Evolutionary conservation across 2,888 invertebrate genomes (phyloP).

Genomic region (Drosophila colorata): DNA sequence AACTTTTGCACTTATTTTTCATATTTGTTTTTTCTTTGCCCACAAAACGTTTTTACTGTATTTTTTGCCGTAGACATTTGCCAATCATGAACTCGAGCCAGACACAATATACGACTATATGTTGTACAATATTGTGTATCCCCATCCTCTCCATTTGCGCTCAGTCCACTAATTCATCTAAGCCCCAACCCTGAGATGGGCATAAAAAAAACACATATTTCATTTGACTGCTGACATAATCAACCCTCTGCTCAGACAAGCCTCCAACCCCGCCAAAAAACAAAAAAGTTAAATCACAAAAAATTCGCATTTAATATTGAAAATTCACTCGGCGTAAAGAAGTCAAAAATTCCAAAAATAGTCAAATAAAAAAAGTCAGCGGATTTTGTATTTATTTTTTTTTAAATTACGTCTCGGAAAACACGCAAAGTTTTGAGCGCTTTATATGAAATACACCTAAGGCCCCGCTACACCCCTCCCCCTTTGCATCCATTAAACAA

Average conservation of each 20-base stretch:
- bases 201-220: conserved; percentile 54
- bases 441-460: conserved; percentile 16
- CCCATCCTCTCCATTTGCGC: background rate
- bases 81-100: conserved; percentile 52
- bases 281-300: background rate
- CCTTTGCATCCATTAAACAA: conserved; percentile 6
- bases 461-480: background rate
- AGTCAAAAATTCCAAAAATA: conserved; percentile 20
- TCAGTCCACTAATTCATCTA: conserved; percentile 32
- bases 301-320: conserved; percentile 24
- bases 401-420: conserved; percentile 14
- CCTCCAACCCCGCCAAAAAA: conserved; percentile 10
- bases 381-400: background rate
- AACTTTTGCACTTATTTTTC: conserved; percentile 59
- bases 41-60: conserved; percentile 1
- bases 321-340: conserved; percentile 27
- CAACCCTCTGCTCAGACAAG: conserved; percentile 47
- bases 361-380: conserved; percentile 1
- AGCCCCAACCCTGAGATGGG: conserved; percentile 26
- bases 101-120: conserved; percentile 41
- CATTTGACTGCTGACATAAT: conserved; percentile 55
- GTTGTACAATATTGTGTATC: conserved; percentile 36
- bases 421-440: conserved; percentile 19
- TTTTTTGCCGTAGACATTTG: conserved; percentile 33
- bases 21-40: conserved; percentile 5